Evolutionary conservation across 1,140 invertebrate genomes (phyloP).

Genomic region (Neodiprion lecontei): DNA sequence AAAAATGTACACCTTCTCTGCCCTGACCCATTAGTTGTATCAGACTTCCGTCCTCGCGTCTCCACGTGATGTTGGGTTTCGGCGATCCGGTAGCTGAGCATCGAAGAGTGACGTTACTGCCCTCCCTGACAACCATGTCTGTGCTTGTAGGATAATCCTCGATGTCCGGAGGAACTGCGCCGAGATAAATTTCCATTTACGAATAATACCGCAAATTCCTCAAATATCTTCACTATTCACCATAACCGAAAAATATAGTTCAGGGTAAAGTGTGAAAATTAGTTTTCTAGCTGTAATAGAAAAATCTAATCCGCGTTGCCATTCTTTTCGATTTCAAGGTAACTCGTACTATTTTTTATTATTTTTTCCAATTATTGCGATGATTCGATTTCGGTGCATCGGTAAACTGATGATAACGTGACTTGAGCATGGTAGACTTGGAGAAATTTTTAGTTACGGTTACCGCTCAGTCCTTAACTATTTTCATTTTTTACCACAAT

Average conservation of each 20-base stretch:
- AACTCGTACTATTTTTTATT: too few species aligned
- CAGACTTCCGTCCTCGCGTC: slow-evolving; percentile 76
- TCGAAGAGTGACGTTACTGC: slow-evolving; percentile 81
- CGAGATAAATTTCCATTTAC: slow-evolving; percentile 9
- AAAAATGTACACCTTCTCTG: slow-evolving; percentile 60
- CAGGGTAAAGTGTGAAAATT: not conserved
- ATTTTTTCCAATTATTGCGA: too few species aligned
- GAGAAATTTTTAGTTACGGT: too few species aligned
- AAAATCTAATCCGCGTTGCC: not conserved
- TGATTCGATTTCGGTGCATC: too few species aligned
- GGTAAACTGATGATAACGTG: too few species aligned
- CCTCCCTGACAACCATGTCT: slow-evolving; percentile 86
- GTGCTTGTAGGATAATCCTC: slow-evolving; percentile 84
- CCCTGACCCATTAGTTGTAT: slow-evolving; percentile 67
- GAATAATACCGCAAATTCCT: not conserved
- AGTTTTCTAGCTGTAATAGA: not conserved
- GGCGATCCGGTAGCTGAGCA: slow-evolving; percentile 85
- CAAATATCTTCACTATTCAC: too few species aligned
- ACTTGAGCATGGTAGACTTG: too few species aligned
- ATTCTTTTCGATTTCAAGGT: too few species aligned
- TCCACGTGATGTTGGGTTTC: slow-evolving; percentile 81
- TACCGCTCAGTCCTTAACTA: too few species aligned
- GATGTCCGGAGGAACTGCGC: slow-evolving; percentile 84
- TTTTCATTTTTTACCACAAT: too few species aligned
- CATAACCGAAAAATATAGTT: not conserved